Evolutionary conservation across 2,888 invertebrate genomes (phyloP).

Genomic region (Plebejus anna): DNA sequence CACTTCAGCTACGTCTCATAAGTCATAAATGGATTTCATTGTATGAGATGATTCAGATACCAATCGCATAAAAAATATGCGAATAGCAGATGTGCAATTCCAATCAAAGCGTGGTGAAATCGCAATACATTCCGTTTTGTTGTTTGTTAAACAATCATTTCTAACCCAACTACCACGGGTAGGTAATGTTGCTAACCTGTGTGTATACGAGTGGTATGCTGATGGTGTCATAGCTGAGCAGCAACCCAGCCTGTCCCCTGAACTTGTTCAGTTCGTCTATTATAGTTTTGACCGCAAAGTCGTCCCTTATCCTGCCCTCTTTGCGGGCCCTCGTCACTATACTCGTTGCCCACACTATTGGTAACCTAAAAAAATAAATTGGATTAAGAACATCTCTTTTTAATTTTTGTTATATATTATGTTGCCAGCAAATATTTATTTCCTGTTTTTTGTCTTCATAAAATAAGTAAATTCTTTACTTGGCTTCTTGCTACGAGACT

Average conservation of each 20-base stretch:
- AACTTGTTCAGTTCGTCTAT: slow-evolving; percentile 93
- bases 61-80: background rate
- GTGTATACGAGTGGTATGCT: slow-evolving; percentile 91
- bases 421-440: slow-evolving; percentile 6
- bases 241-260: slow-evolving; percentile 87
- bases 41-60: background rate
- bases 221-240: slow-evolving; percentile 89
- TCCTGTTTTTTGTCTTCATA: background rate
- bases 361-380: slow-evolving; percentile 77
- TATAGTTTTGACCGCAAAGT: slow-evolving; percentile 95
- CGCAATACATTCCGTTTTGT: background rate
- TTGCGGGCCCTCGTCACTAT: slow-evolving; percentile 94
- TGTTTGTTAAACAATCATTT: no score
- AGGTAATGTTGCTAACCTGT: slow-evolving; percentile 71
- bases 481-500: background rate
- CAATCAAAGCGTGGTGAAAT: background rate
- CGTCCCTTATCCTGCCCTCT: slow-evolving; percentile 92
- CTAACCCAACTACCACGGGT: background rate
- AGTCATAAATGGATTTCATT: background rate
- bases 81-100: background rate
- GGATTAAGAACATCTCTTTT: background rate
- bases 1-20: background rate
- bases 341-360: slow-evolving; percentile 94
- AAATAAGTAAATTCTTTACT: background rate
- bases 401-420: background rate